Evolutionary conservation across 2,113 vertebrate genomes (phyloP), one percentile per base, ranked within the genome.

Genomic region (Cepphus grylle): DNA sequence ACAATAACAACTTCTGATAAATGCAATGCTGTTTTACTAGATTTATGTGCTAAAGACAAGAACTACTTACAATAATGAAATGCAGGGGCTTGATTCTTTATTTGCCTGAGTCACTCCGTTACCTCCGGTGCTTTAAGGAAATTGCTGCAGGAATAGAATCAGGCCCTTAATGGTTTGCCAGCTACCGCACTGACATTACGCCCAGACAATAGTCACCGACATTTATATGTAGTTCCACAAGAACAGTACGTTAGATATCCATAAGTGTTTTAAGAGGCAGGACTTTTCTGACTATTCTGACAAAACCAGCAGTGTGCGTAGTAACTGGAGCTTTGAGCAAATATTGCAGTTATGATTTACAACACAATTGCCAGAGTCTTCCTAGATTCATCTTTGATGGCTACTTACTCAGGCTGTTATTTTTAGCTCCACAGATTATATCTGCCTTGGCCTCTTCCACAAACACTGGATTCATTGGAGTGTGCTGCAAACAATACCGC

Each of bases 381-480:
- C 73, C 86, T 32, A 42, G 80, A 72, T 90, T 78, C 90, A 18
- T 80, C 86, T 84, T 65, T 36, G 66, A 88, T 69, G 89, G 81
- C 84, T 90, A 7, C 96, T 95, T 95, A 94, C 81, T 94, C 86
- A 56, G 91, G 56, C 77, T 94, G 87, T 96, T 85, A 91, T 88
- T 90, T 92, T 67, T 83, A 93, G 69, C 81, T 95, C 61, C 55
- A 22, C 84, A 88, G 85, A 95, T 96, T 86, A 14, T 93, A 87
- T 94, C 95, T 94, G 91, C 85, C 83, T 81, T 62, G 86, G 77
- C 62, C 66, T 90, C 94, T 83, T 96, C 96, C 40, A 86, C 94
- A 91, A 90, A 94, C 81, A 90, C 72, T 86, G 90, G 83, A 73
- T 62, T 97, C 95, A 94, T 86, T 95, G 91, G 93, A 90, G 90